Evolutionary conservation across 2,113 vertebrate genomes (phyloP), one percentile per base, ranked within the genome.

Genomic region (Poicephalus meyeri): DNA sequence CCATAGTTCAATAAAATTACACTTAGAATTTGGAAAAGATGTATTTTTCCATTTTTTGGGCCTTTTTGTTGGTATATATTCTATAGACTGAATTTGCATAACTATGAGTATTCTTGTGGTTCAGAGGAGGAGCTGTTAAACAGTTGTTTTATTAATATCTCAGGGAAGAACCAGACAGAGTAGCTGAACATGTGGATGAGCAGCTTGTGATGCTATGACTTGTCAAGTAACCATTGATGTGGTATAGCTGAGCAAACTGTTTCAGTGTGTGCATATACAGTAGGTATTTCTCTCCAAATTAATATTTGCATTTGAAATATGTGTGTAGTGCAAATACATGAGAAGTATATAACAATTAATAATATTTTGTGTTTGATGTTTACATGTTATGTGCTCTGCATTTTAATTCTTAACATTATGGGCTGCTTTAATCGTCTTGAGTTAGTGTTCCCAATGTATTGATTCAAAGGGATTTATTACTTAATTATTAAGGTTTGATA

Each of bases 301-400:
- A 97, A 93, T 95, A 91, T 97, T 97, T 97, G 79, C 81, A 74
- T 95, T 97, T 96, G 97, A 88, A 95, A 91, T 97, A 76, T 82
- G 47, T 90, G 80, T 91, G 89, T 76, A 87, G 91, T 95, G 77
- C 83, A 97, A 95, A 97, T 96, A 94, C 56, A 84, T 87, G 70
- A 88, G 88, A 94, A 95, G 91, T 96, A 97, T 94, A 95, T 80
- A 93, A 93, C 58, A 97, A 92, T 97, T 97, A 95, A 89, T 89
- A 95, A 50, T 95, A 95, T 96, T 97, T 97, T 97, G 77, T 82
- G 74, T 94, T 97, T 96, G 93, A 81, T 88, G 71, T 95, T 97
- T 97, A 69, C 81, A 60, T 77, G 89, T 64, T 85, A 37, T 94
- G 78, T 96, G 86, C 42, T 96, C 92, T 96, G 94, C 70, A 91